These are phyloP conservation scores for Folsomia candida DNA, from an alignment of 2,888 invertebrate genomes.

Conservation along the genomic window DNA sequence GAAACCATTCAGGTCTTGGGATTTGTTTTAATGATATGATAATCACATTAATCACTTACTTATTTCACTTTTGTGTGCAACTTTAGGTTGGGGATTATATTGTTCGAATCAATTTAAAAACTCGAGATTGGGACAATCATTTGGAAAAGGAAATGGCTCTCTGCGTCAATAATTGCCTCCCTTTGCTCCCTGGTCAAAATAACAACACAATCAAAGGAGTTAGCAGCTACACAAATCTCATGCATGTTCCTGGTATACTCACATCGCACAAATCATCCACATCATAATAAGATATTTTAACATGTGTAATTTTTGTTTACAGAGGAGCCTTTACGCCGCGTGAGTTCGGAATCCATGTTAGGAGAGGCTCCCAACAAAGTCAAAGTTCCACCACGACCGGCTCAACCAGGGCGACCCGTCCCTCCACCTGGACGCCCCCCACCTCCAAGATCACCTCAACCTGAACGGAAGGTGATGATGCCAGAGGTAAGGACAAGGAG, in stretches of 20 bases:
- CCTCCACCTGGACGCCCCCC: slow-evolving; percentile 54
- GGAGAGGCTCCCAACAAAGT: slow-evolving; percentile 31
- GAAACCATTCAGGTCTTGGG: slow-evolving; percentile 61
- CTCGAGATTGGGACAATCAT: slow-evolving; percentile 78
- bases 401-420: slow-evolving; percentile 60
- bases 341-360: slow-evolving; percentile 45
- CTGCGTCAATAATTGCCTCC: slow-evolving; percentile 79
- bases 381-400: slow-evolving; percentile 54
- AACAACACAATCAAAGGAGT: slow-evolving; percentile 41
- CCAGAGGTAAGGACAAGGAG: no score
- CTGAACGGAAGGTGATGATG: slow-evolving; percentile 40
- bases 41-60: neutral
- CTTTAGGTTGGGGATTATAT: slow-evolving; percentile 55
- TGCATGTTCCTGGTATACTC: slow-evolving; percentile 24
- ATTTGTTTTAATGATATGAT: neutral
- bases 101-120: slow-evolving; percentile 72
- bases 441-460: slow-evolving; percentile 55
- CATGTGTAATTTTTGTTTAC: neutral
- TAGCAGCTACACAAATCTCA: slow-evolving; percentile 49
- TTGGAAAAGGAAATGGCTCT: slow-evolving; percentile 79
- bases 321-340: slow-evolving; percentile 28
- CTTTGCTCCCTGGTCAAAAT: slow-evolving; percentile 57
- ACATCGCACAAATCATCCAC: slow-evolving; percentile 6
- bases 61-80: neutral
- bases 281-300: neutral